Conservation (phyloP, 1,140 invertebrate species). For the Lepidurus packardi region DNA sequence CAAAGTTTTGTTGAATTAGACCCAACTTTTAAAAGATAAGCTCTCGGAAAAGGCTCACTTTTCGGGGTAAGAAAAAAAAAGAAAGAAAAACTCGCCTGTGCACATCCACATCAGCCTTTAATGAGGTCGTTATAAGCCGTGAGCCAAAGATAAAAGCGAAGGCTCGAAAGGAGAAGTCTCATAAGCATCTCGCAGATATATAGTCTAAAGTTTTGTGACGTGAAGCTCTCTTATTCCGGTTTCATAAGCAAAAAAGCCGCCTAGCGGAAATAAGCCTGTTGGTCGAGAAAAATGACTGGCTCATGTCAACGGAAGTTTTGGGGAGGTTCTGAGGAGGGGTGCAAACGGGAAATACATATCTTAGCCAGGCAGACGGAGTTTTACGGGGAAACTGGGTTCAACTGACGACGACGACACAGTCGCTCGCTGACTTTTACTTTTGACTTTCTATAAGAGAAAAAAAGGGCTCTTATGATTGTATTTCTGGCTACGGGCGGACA, state of each 20-base stretch:
- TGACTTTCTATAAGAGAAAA: background rate
- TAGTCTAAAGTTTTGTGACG: constrained; percentile 16
- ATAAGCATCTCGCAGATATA: background rate
- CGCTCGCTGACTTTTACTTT: background rate
- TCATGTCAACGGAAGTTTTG: background rate
- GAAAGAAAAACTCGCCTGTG: background rate
- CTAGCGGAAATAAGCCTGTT: background rate
- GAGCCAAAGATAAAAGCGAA: background rate
- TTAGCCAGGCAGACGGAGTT: background rate
- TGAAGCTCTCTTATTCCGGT: background rate
- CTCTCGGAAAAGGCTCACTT: background rate
- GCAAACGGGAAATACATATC: constrained; percentile 1
- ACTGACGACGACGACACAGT: constrained; percentile 9
- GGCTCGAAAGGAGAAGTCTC: background rate
- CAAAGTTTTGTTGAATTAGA: background rate
- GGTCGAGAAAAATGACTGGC: background rate
- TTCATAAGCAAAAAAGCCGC: background rate
- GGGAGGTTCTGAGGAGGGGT: background rate
- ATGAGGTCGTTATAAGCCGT: constrained; percentile 21
- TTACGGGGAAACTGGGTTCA: background rate
- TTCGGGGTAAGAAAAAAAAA: background rate
- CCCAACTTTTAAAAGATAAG: background rate
- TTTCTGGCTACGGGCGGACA: too few relatives aligned
- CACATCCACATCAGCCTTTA: constrained; percentile 2
- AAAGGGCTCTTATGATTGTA: too few relatives aligned